These are phyloP conservation scores for Microplitis mediator DNA, from an alignment of 1,140 invertebrate genomes.

Conservation along the genomic window DNA sequence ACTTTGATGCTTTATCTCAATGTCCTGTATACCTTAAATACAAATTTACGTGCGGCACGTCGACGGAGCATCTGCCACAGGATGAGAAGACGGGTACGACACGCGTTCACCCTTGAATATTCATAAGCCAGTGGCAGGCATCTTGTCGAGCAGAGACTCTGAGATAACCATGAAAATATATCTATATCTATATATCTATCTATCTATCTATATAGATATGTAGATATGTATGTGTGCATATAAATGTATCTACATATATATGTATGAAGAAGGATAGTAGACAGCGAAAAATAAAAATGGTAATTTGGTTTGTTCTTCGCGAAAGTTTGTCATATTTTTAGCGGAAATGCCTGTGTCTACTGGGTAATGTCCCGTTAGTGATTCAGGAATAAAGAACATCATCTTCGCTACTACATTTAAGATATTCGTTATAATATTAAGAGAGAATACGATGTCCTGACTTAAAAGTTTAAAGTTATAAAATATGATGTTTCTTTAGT, in stretches of 20 bases:
- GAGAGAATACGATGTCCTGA: no score
- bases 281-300: slow-evolving; percentile 21
- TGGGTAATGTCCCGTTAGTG: background rate
- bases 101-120: slow-evolving; percentile 28
- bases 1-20: background rate
- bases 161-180: no score
- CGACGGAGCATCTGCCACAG: slow-evolving; percentile 7
- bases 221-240: no score
- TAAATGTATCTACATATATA: no score
- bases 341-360: background rate
- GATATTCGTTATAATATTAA: no score
- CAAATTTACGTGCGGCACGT: slow-evolving; percentile 23
- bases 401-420: background rate
- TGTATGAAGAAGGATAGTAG: background rate
- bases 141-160: slow-evolving; percentile 5
- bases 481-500: no score
- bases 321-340: background rate
- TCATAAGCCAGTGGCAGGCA: slow-evolving; percentile 23
- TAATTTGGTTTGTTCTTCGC: slow-evolving; percentile 25
- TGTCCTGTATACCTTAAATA: slow-evolving; percentile 21
- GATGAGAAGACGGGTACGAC: slow-evolving; percentile 16
- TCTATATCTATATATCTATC: no score
- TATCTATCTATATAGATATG: no score
- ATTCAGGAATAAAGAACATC: background rate
- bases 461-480: no score